Conservation (phyloP, 2,797 vertebrate genomes). For the Tadarida brasiliensis region DNA sequence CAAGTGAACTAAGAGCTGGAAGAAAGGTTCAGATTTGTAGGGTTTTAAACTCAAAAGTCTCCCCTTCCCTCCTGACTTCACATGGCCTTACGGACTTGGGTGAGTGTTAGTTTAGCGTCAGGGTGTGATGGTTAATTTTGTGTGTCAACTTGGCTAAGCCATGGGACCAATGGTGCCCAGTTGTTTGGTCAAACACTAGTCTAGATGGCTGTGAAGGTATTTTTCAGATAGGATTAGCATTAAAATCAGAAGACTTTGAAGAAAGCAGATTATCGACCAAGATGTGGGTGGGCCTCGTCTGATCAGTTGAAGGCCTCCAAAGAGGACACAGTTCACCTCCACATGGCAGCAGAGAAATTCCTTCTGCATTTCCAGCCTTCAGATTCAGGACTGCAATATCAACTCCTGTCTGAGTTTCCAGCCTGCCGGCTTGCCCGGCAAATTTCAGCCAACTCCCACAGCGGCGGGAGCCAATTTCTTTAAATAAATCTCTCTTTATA, state of each 20-base stretch:
- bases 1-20: neutral
- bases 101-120: neutral
- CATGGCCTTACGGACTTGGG: neutral
- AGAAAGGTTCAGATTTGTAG: neutral
- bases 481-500: neutral
- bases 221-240: neutral
- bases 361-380: neutral
- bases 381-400: neutral
- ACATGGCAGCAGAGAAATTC: neutral
- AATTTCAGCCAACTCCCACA: neutral
- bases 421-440: no score
- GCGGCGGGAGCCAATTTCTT: neutral
- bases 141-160: neutral
- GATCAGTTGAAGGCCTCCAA: neutral
- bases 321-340: neutral
- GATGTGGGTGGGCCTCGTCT: neutral
- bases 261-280: neutral
- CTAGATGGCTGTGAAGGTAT: neutral
- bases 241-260: neutral
- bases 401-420: neutral
- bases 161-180: accelerated
- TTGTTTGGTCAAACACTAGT: neutral
- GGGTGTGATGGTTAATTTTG: neutral
- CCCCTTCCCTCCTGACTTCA: neutral
- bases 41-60: neutral